Evolutionary conservation across 2,113 vertebrate species (phyloP), one percentile per base, ranked within the genome.

Genomic region (Dendrocopos noguchii): DNA sequence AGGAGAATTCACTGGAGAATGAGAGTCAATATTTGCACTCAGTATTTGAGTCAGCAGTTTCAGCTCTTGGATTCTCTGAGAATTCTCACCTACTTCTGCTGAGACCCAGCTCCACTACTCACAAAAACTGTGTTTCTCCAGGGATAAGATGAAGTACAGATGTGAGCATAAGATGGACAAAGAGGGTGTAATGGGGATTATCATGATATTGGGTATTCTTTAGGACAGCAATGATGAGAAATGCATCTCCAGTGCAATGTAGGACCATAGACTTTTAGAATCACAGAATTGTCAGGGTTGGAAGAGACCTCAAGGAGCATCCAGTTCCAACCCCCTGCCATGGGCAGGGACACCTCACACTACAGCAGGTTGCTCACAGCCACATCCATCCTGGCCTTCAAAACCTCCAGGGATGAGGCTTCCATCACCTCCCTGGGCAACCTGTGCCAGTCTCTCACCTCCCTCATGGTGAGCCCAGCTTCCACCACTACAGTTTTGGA

Each of bases 11-110:
- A 56, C 61, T 52, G 53, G 60, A 83, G 87, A 93, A 75, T 56
- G 93, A 18, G 33, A 82, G 46, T 76, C 73, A 84, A 80, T 91
- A 90, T 74, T 93, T 86, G 33, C 67, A 80, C 59, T 90, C 21
- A 71, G 44, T 93, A 71, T 95, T 93, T 85, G 72, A 85, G 19
- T 90, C 91, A 80, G 5, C 33, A 90, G 34, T 67, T 93, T 70
- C n/a, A 74, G 52, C 42, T 70, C 12, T 34, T 79, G 24, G 31
- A 50, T 79, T 91, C 28, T 73, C 65, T 67, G 52, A 60, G 79
- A 93, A 83, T 85, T 91, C 34, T 16, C 60, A 67, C 27, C 4
- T 81, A 68, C 10, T 68, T 94, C 72, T 87, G 16, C n/a, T 63
- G n/a, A 28, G 27, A 34, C 4, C 56, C 15, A 74, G 34, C 16